Evolutionary conservation across 2,888 invertebrate species (phyloP).

Genomic region (Byasa hedistus): DNA sequence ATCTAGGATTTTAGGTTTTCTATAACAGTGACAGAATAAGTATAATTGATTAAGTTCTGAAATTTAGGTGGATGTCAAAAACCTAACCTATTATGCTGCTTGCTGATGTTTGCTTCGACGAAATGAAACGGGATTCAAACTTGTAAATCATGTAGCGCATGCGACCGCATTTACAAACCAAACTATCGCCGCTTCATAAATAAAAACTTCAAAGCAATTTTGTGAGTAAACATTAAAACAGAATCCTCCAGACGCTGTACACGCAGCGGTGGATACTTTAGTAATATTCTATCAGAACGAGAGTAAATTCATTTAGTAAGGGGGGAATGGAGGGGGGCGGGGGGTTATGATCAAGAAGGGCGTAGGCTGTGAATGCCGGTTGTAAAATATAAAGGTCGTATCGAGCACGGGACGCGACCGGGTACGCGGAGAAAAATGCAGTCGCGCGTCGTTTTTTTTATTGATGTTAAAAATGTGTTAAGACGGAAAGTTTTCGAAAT

Average conservation of each 20-base stretch:
- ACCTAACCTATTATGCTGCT: no score
- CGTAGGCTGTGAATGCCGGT: slow-evolving; percentile 19
- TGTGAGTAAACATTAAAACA: slow-evolving; percentile 3
- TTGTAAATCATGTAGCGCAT: no score
- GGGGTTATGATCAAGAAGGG: slow-evolving; percentile 16
- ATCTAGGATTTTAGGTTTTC: no score
- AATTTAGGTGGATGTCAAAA: no score
- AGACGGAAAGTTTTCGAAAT: background rate
- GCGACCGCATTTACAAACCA: no score
- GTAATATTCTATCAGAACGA: slow-evolving; percentile 12
- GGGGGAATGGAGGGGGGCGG: background rate
- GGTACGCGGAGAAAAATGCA: slow-evolving; percentile 7
- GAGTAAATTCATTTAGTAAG: slow-evolving; percentile 9
- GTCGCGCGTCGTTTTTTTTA: slow-evolving; percentile 10
- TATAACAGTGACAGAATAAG: no score
- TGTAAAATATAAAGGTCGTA: slow-evolving; percentile 26
- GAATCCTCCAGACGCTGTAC: background rate
- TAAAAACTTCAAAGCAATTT: background rate
- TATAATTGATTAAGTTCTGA: no score
- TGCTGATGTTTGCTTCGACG: no score
- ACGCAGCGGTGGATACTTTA: background rate
- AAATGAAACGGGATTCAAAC: no score
- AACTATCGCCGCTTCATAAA: no score
- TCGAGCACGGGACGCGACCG: slow-evolving; percentile 15
- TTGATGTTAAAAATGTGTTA: slow-evolving; percentile 1